Conservation (phyloP, 2,888 invertebrate species). For the Lasioglossum morio region DNA sequence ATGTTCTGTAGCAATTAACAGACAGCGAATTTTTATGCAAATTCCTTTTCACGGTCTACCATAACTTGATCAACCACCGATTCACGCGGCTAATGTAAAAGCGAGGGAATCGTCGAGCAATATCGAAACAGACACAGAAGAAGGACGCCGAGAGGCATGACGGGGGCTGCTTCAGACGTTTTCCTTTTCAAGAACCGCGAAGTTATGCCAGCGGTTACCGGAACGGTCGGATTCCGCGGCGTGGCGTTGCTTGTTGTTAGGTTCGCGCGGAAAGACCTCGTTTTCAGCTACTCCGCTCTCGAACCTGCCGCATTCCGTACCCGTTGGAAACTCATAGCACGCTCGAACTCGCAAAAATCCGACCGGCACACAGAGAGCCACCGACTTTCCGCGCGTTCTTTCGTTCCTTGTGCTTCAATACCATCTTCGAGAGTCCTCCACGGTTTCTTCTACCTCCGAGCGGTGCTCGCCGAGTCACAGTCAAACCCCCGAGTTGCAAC, state of each 20-base stretch:
- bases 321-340: slow-evolving; percentile 42
- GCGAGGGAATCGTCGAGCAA: slow-evolving; percentile 17
- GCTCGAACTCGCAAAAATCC: slow-evolving; percentile 57
- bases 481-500: not conserved
- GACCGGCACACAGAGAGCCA: slow-evolving; percentile 31
- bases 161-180: slow-evolving; percentile 53
- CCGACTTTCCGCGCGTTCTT: slow-evolving; percentile 44
- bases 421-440: slow-evolving; percentile 45
- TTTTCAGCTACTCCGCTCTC: slow-evolving; percentile 36
- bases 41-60: too few species aligned
- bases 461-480: not conserved
- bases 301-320: slow-evolving; percentile 30
- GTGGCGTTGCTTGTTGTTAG: slow-evolving; percentile 37
- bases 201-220: slow-evolving; percentile 59
- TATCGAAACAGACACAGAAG: slow-evolving; percentile 39
- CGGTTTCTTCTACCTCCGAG: slow-evolving; percentile 36
- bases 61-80: not conserved
- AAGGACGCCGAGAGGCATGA: not conserved
- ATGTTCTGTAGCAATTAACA: too few species aligned
- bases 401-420: slow-evolving; percentile 33
- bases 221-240: slow-evolving; percentile 30
- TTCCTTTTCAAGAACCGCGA: slow-evolving; percentile 50
- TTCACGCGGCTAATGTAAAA: slow-evolving; percentile 20
- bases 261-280: slow-evolving; percentile 51
- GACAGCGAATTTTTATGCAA: too few species aligned